Evolutionary conservation across 2,797 vertebrate genomes (phyloP).

Genomic region (Garrulus glandarius): DNA sequence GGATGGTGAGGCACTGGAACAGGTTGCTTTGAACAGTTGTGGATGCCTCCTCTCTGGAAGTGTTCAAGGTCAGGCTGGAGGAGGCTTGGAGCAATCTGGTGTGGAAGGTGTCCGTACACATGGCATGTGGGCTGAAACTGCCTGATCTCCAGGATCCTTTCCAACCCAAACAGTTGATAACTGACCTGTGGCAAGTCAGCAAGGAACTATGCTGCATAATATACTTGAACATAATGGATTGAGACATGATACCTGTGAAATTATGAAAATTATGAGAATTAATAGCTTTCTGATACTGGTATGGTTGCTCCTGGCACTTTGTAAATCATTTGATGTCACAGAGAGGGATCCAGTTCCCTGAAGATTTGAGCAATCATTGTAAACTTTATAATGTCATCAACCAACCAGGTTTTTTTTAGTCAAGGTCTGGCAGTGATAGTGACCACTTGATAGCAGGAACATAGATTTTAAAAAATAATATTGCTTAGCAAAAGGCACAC

Average conservation of each 20-base stretch:
- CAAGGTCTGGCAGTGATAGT: background rate
- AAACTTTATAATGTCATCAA: background rate
- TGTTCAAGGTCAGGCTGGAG: background rate
- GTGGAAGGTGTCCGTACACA: background rate
- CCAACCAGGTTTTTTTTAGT: background rate
- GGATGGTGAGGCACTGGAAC: background rate
- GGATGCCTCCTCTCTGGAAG: background rate
- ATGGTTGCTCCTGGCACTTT: background rate
- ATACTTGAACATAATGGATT: background rate
- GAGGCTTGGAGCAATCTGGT: background rate
- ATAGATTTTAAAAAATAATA: background rate
- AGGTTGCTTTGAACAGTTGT: background rate
- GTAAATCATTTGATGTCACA: background rate
- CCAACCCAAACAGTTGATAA: background rate
- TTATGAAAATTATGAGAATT: constrained; percentile 17
- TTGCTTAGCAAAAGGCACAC: background rate
- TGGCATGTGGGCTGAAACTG: background rate
- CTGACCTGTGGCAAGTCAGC: background rate
- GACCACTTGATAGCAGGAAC: background rate
- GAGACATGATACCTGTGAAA: constrained; percentile 27
- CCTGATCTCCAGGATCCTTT: background rate
- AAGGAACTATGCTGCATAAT: background rate
- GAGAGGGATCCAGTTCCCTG: background rate
- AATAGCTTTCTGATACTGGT: background rate
- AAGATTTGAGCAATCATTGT: background rate